These are phyloP conservation scores for Apodemia mormo DNA, from an alignment of 2,888 invertebrate genomes.

Conservation along the genomic window DNA sequence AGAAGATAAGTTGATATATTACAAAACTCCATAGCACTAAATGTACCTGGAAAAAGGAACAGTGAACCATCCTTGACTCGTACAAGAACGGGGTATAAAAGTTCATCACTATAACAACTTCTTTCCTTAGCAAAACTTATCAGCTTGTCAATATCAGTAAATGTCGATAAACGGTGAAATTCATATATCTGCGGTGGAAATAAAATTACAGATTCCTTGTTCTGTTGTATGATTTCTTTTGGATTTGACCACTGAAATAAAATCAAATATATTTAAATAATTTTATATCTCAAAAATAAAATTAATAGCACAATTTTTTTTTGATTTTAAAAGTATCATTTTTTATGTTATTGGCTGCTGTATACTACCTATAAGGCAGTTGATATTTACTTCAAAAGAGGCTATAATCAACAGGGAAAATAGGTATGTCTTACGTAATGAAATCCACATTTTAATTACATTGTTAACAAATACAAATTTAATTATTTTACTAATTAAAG, in stretches of 20 bases:
- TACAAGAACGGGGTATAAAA: slow-evolving; percentile 77
- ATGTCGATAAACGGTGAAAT: slow-evolving; percentile 82
- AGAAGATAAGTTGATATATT: no score
- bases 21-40: neutral
- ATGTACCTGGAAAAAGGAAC: slow-evolving; percentile 82
- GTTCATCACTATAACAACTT: slow-evolving; percentile 75
- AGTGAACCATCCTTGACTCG: slow-evolving; percentile 82
- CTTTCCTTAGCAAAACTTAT: slow-evolving; percentile 81
- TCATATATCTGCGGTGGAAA: slow-evolving; percentile 91
- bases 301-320: no score
- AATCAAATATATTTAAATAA: neutral
- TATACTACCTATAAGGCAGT: no score
- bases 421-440: no score
- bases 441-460: no score
- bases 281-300: no score
- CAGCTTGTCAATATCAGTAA: slow-evolving; percentile 80
- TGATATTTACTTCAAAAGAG: no score
- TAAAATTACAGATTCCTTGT: slow-evolving; percentile 68
- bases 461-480: no score
- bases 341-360: no score
- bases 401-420: no score
- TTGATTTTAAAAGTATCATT: no score
- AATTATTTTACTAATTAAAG: no score
- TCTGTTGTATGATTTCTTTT: slow-evolving; percentile 66
- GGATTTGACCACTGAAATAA: slow-evolving; percentile 85